Conservation (phyloP, 2,888 invertebrate species). For the Nymphalis c-album region DNA sequence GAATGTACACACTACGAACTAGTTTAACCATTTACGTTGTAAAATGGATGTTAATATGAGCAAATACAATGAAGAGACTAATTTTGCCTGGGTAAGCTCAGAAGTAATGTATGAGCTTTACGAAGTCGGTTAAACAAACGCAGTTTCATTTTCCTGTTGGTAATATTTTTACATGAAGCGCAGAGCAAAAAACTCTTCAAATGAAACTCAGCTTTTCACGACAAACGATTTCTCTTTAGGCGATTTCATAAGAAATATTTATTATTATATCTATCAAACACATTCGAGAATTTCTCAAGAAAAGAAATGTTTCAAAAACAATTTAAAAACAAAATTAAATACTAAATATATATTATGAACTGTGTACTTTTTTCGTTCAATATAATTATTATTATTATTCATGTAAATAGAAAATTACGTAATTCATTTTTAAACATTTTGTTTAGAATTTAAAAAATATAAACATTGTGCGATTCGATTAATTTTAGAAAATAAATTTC, state of each 20-base stretch:
- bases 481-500: neutral
- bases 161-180: slow-evolving; percentile 6
- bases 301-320: too few species aligned
- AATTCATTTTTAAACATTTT: neutral
- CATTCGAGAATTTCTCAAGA: too few species aligned
- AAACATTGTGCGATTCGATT: neutral
- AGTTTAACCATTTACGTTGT: slow-evolving; percentile 18
- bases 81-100: slow-evolving; percentile 13
- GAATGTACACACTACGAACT: slow-evolving; percentile 24
- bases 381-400: neutral
- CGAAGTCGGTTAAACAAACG: neutral
- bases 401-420: neutral
- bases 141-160: neutral
- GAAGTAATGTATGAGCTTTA: neutral
- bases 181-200: slow-evolving; percentile 24
- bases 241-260: neutral
- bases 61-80: slow-evolving; percentile 18
- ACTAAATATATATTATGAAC: neutral
- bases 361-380: too few species aligned
- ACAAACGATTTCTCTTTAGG: neutral
- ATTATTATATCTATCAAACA: neutral
- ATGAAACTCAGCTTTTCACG: slow-evolving; percentile 27
- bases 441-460: neutral
- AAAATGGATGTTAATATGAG: slow-evolving; percentile 25
- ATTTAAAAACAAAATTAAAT: neutral